These are phyloP conservation scores for Amphipoea oculea DNA, from an alignment of 2,888 invertebrate species.

Conservation along the genomic window DNA sequence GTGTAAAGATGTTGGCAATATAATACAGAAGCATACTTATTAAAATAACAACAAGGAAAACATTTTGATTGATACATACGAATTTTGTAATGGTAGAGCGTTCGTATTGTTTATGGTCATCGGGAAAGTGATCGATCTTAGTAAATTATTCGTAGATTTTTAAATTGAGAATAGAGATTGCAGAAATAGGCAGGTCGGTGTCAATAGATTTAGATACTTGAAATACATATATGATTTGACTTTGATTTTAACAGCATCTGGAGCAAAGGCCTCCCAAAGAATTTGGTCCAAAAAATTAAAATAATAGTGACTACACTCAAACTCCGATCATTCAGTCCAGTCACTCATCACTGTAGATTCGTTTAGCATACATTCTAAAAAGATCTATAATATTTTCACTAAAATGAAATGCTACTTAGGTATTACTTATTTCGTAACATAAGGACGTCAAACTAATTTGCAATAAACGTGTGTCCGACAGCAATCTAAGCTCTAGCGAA, in stretches of 20 bases:
- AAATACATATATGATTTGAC: too few relatives aligned
- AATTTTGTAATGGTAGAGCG: not conserved
- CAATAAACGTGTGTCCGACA: slow-evolving; percentile 32
- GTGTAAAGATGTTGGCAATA: slow-evolving; percentile 9
- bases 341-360: too few relatives aligned
- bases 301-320: not conserved
- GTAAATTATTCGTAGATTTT: not conserved
- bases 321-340: too few relatives aligned
- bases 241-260: not conserved
- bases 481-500: slow-evolving; percentile 27
- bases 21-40: not conserved
- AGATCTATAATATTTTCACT: not conserved
- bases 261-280: not conserved
- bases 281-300: not conserved
- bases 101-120: not conserved
- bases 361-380: not conserved
- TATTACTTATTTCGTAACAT: not conserved
- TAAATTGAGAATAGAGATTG: not conserved
- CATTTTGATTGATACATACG: not conserved
- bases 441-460: slow-evolving; percentile 34
- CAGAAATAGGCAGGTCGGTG: not conserved
- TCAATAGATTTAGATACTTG: not conserved
- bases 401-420: not conserved
- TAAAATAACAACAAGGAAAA: not conserved
- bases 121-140: slow-evolving; percentile 5